Percentiles rank a stretch among this genome's conserved stretches.
Conservation (phyloP, 2,113 vertebrate species). For the Psittacus erithacus region DNA sequence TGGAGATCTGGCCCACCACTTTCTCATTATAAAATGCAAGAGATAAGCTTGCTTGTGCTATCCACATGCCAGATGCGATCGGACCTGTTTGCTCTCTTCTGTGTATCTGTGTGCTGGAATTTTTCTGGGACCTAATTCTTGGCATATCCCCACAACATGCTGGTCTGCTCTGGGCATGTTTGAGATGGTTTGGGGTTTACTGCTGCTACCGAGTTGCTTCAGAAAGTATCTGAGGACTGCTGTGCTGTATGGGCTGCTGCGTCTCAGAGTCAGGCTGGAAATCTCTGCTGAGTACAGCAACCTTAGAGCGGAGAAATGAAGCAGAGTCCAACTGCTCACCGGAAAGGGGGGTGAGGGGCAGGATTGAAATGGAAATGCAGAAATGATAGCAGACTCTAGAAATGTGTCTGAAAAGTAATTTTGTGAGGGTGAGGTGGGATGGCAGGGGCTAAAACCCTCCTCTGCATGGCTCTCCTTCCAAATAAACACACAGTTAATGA, state of each 20-base stretch:
- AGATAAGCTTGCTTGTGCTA: slow-evolving; percentile 44
- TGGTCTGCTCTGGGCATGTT: background rate
- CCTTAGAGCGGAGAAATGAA: fast-evolving
- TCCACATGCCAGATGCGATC: background rate
- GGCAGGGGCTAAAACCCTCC: background rate
- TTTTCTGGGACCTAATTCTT: background rate
- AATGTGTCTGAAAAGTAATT: background rate
- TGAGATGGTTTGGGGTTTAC: slow-evolving; percentile 1
- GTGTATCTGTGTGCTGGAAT: slow-evolving; percentile 24
- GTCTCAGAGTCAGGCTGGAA: background rate
- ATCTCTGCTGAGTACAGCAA: fast-evolving
- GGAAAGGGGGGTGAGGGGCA: fast-evolving
- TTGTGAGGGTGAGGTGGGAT: background rate
- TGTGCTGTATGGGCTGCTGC: background rate
- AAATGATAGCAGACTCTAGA: background rate
- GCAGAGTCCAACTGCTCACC: background rate
- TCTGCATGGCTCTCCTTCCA: background rate
- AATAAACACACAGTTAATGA: slow-evolving; percentile 57
- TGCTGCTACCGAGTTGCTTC: background rate
- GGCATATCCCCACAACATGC: background rate
- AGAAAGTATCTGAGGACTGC: background rate
- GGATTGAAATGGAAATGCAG: background rate
- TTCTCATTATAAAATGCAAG: slow-evolving; percentile 62
- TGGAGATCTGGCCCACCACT: slow-evolving; percentile 46
- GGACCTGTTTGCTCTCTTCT: background rate